Conservation (phyloP, 2,888 invertebrate species). For the Chymomyza amoena region DNA sequence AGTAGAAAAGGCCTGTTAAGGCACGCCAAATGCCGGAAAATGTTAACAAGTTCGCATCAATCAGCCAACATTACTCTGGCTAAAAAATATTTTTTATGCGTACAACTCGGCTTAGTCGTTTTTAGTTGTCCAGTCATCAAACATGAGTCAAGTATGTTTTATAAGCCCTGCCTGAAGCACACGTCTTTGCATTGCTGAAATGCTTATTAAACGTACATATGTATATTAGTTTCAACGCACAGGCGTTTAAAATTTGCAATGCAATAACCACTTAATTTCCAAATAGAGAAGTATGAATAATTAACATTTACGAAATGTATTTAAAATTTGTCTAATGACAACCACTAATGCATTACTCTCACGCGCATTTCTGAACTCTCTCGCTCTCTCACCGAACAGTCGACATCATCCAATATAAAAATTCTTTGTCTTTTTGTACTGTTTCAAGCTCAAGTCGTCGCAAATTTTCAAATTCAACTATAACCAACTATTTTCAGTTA, state of each 20-base stretch:
- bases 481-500: conserved; percentile 38
- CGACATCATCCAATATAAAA: conserved; percentile 48
- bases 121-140: conserved; percentile 44
- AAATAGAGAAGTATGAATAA: neutral
- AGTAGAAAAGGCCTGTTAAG: conserved; percentile 4
- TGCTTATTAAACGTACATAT: neutral
- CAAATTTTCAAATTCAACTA: conserved; percentile 46
- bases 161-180: neutral
- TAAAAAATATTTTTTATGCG: no score
- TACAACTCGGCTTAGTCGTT: conserved; percentile 32
- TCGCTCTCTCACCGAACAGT: conserved; percentile 38
- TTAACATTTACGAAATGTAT: neutral
- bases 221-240: neutral
- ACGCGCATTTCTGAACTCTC: conserved; percentile 16
- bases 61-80: no score
- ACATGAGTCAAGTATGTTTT: conserved; percentile 41
- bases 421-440: conserved; percentile 48
- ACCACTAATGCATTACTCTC: conserved; percentile 40
- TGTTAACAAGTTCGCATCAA: no score
- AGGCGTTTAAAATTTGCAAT: conserved; percentile 6
- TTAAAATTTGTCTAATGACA: conserved; percentile 1
- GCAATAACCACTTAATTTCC: conserved; percentile 8
- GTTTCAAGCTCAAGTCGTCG: conserved; percentile 46
- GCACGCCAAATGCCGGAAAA: conserved; percentile 7
- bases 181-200: neutral